These are phyloP conservation scores for Cryptotis parvus DNA, from an alignment of 2,113 vertebrate genomes.

Conservation along the genomic window DNA sequence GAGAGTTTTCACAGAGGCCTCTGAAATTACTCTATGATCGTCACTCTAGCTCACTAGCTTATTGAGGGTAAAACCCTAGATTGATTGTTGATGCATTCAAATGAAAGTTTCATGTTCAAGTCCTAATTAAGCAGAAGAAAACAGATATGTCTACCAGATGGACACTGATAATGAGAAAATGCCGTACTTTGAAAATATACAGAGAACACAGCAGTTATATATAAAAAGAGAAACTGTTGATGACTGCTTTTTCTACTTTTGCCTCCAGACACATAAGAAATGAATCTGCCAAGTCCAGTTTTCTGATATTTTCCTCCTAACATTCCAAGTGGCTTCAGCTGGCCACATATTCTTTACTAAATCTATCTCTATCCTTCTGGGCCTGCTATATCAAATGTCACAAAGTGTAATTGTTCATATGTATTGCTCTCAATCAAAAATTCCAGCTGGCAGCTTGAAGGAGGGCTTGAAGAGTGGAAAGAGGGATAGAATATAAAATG, in stretches of 20 bases:
- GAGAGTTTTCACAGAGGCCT: not conserved
- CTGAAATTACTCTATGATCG: not conserved
- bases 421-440: constrained; percentile 66
- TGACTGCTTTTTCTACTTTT: not conserved
- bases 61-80: not conserved
- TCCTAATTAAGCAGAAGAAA: not conserved
- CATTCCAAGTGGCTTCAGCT: constrained; percentile 55
- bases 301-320: constrained; percentile 58
- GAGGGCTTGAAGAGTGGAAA: constrained; percentile 56
- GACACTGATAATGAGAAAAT: not conserved
- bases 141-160: not conserved
- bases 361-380: constrained; percentile 63
- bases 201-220: not conserved
- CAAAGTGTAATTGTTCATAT: constrained; percentile 63
- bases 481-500: constrained; percentile 68
- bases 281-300: constrained; percentile 37
- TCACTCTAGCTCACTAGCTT: not conserved
- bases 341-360: constrained; percentile 42
- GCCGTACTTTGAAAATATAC: not conserved
- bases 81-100: not conserved
- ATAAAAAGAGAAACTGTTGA: not conserved
- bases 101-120: not conserved
- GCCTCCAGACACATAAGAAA: constrained; percentile 28
- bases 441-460: constrained; percentile 65
- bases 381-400: constrained; percentile 54